Evolutionary conservation across 2,113 vertebrate species (phyloP).

Genomic region (Desmodus rotundus): DNA sequence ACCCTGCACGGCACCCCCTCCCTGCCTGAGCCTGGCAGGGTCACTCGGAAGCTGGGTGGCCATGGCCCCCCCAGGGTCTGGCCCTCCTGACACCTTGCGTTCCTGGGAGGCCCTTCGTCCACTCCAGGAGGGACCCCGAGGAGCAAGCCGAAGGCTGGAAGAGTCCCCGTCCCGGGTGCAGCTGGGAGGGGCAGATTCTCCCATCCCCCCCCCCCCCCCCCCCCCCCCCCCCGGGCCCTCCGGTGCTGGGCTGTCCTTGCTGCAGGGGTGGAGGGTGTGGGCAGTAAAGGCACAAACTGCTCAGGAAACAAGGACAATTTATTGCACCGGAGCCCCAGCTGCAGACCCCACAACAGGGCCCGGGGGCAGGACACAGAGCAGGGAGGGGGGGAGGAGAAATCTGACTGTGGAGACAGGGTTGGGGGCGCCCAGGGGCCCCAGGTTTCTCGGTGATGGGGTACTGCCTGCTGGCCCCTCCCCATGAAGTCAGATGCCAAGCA

Average conservation of each 20-base stretch:
- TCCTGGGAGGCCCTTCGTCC: background rate
- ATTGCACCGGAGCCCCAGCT: background rate
- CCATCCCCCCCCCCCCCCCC: too few relatives aligned
- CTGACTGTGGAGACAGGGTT: background rate
- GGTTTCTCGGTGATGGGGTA: background rate
- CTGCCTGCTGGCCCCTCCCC: background rate
- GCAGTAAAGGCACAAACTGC: background rate
- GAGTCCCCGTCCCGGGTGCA: background rate
- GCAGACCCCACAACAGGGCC: rapidly evolving
- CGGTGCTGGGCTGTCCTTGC: background rate
- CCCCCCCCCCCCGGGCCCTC: too few relatives aligned
- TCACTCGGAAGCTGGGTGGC: rapidly evolving
- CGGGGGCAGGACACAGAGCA: rapidly evolving
- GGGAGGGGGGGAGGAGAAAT: background rate
- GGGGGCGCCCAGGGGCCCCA: background rate
- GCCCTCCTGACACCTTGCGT: background rate
- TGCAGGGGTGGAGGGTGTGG: rapidly evolving
- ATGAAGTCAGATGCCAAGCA: background rate
- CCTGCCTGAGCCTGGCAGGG: background rate
- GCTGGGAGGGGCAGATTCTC: background rate
- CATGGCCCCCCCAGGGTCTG: background rate
- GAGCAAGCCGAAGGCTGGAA: rapidly evolving
- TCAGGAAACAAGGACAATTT: background rate
- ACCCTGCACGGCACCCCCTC: background rate
- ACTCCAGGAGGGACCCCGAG: background rate